phyloP scores from a whole-genome alignment of 1,140 invertebrate species.

The Himalopsyche phryganea region DNA sequence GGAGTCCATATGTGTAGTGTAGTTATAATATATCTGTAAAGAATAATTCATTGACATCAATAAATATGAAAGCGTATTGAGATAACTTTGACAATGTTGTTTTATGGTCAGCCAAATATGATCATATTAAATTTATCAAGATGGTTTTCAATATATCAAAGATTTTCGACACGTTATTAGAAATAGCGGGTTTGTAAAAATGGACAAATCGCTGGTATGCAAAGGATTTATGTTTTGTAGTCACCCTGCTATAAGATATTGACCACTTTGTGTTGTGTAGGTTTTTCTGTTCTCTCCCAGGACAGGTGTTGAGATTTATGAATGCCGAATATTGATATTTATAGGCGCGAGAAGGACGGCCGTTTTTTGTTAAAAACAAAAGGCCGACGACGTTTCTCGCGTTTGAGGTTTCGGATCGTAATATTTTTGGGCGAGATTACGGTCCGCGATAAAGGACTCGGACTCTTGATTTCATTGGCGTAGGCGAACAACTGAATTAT shows the following conservation, averaged over 20 bases:
- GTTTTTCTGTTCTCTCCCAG: neutral
- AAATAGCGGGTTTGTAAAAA: too few relatives aligned
- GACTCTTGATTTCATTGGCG: constrained; percentile 41
- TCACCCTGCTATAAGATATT: constrained; percentile 16
- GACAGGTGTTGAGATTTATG: constrained; percentile 33
- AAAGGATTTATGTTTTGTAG: too few relatives aligned
- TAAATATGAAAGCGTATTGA: too few relatives aligned
- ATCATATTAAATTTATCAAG: too few relatives aligned
- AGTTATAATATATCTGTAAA: too few relatives aligned
- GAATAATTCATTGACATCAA: too few relatives aligned
- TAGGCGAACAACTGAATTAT: neutral
- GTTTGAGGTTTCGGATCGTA: constrained; percentile 43
- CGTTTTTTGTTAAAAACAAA: constrained; percentile 33
- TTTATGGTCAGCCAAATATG: too few relatives aligned
- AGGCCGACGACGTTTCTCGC: constrained; percentile 26
- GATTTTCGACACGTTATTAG: too few relatives aligned
- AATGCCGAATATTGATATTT: constrained; percentile 33
- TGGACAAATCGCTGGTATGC: too few relatives aligned
- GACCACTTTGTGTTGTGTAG: constrained; percentile 19
- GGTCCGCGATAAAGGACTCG: constrained; percentile 41
- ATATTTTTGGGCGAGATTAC: constrained; percentile 55
- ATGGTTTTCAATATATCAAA: too few relatives aligned
- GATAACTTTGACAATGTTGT: too few relatives aligned
- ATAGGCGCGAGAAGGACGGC: constrained; percentile 28
- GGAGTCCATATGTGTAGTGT: too few relatives aligned